These are phyloP conservation scores for Lepidotrigona ventralis DNA, from an alignment of 1,140 invertebrate species.

Conservation along the genomic window DNA sequence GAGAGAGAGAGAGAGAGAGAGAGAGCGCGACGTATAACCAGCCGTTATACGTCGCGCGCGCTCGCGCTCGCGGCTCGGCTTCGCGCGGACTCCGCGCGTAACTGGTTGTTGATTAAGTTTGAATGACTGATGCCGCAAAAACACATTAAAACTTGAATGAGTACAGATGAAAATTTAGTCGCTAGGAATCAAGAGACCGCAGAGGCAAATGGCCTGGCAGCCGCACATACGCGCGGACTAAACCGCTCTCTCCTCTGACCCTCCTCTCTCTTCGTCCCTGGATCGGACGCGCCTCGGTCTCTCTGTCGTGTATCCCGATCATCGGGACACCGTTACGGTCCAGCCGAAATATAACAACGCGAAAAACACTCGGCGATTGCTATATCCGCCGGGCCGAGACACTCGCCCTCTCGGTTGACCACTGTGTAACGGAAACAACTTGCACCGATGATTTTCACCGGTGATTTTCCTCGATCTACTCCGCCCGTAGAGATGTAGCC, in stretches of 20 bases:
- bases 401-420: conserved; percentile 58
- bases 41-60: conserved; percentile 11
- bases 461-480: conserved; percentile 46
- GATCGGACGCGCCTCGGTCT: background rate
- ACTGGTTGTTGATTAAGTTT: conserved; percentile 78
- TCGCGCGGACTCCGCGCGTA: conserved; percentile 63
- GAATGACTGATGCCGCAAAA: conserved; percentile 80
- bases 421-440: conserved; percentile 69
- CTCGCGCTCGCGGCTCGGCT: conserved; percentile 28
- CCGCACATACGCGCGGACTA: conserved; percentile 66
- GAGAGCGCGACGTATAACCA: background rate
- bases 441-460: conserved; percentile 56
- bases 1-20: background rate
- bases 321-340: conserved; percentile 63
- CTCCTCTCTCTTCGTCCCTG: conserved; percentile 38
- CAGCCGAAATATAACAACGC: conserved; percentile 70
- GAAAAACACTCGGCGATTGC: conserved; percentile 74
- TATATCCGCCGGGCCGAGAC: conserved; percentile 60
- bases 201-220: conserved; percentile 77
- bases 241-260: conserved; percentile 44
- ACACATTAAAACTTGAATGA: conserved; percentile 81
- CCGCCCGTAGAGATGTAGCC: conserved; percentile 16
- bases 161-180: conserved; percentile 80
- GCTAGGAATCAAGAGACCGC: conserved; percentile 78
- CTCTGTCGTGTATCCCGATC: conserved; percentile 44